These are phyloP conservation scores for Tylochromis polylepis DNA, from an alignment of 2,113 vertebrate genomes.

Conservation along the genomic window DNA sequence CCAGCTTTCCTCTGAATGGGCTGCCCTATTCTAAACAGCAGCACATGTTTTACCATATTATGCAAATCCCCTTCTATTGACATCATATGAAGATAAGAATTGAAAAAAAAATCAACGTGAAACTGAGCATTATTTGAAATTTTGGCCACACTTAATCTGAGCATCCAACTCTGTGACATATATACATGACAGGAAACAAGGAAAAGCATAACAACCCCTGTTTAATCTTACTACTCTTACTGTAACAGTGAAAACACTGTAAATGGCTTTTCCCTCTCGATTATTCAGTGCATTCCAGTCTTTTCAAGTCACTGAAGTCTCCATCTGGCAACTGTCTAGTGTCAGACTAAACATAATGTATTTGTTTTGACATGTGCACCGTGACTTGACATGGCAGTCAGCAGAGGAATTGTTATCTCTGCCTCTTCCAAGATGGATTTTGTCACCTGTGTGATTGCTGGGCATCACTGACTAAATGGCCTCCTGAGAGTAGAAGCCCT, in stretches of 20 bases:
- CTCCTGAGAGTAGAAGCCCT: neutral
- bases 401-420: neutral
- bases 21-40: neutral
- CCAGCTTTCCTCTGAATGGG: neutral
- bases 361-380: neutral
- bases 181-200: neutral
- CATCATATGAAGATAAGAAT: neutral
- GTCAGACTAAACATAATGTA: neutral
- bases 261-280: neutral
- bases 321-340: neutral
- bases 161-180: too few species aligned
- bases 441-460: constrained; percentile 6
- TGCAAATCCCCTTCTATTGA: neutral
- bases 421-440: constrained; percentile 1
- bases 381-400: neutral
- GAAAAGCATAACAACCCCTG: neutral
- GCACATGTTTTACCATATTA: neutral
- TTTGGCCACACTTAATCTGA: neutral
- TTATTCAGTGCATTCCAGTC: neutral
- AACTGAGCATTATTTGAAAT: neutral
- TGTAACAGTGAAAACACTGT: neutral
- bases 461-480: neutral
- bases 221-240: neutral
- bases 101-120: neutral
- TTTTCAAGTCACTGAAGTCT: neutral